Percentiles rank a stretch among this genome's conserved stretches.
Evolutionary conservation across 2,113 vertebrate genomes (phyloP).

Genomic region (Chrysemys picta): DNA sequence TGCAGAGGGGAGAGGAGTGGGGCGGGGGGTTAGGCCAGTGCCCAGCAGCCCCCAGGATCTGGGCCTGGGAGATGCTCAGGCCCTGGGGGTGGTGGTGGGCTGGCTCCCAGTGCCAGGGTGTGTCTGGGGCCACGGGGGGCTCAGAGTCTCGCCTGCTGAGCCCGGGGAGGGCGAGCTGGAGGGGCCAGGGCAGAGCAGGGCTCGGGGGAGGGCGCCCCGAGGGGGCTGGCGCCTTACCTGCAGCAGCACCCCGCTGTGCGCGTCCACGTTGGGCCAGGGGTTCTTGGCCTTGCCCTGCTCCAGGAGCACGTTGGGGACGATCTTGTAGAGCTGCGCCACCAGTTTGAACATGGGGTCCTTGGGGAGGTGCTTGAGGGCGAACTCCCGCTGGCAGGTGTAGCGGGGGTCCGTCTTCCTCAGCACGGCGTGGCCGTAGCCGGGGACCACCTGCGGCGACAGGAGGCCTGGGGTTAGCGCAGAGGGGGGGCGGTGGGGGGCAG

Average conservation of each 20-base stretch:
- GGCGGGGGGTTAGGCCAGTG: not conserved
- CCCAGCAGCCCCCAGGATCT: no score
- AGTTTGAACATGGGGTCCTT: constrained; percentile 95
- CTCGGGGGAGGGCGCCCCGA: rapidly evolving
- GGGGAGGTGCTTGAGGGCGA: constrained; percentile 94
- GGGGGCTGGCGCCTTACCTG: constrained; percentile 77
- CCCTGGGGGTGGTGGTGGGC: not conserved
- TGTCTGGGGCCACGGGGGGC: no score
- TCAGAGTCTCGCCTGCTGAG: not conserved
- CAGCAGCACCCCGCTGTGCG: constrained; percentile 95
- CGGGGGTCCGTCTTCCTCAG: constrained; percentile 95
- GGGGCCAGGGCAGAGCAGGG: rapidly evolving
- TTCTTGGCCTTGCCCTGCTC: constrained; percentile 99
- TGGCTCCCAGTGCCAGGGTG: not conserved
- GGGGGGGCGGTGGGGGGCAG: rapidly evolving
- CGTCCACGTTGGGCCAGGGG: constrained; percentile 98
- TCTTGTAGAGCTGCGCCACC: constrained; percentile 96
- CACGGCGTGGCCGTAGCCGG: constrained; percentile 94
- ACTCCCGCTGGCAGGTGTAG: constrained; percentile 93
- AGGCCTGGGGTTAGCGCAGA: not conserved
- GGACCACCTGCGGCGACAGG: constrained; percentile 84
- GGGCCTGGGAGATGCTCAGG: no score
- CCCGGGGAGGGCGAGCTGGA: not conserved
- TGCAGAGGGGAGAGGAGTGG: constrained; percentile 46
- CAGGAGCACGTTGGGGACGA: constrained; percentile 93